Percentiles rank a stretch among this genome's conserved stretches.
phyloP scores from a whole-genome alignment of 2,797 vertebrate species.

The Sebastiscus tertius region DNA sequence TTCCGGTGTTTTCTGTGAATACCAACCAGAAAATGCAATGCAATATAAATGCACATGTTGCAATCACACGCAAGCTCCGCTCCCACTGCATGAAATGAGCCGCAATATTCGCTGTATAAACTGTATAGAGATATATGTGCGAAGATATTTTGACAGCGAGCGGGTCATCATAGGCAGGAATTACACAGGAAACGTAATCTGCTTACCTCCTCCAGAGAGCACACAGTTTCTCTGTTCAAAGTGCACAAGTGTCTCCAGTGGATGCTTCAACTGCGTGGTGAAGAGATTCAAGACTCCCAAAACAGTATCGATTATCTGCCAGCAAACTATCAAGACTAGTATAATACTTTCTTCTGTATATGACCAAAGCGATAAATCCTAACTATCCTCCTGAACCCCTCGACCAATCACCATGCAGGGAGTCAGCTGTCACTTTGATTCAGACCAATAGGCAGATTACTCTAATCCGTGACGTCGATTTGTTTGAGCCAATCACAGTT shows the following conservation, averaged over 20 bases:
- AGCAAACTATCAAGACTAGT: neutral
- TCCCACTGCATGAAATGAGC: neutral
- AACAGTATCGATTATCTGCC: neutral
- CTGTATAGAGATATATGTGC: neutral
- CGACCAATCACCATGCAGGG: slow-evolving; percentile 54
- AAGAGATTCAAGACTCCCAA: neutral
- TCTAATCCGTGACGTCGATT: slow-evolving; percentile 62
- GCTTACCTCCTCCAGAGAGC: slow-evolving; percentile 73
- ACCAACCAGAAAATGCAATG: neutral
- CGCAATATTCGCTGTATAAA: neutral
- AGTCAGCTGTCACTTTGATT: slow-evolving; percentile 47
- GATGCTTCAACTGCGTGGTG: neutral
- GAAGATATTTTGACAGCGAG: slow-evolving; percentile 3
- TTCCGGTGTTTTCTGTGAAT: slow-evolving; percentile 14
- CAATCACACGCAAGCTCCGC: neutral
- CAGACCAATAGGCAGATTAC: slow-evolving; percentile 69
- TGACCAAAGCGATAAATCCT: slow-evolving; percentile 42
- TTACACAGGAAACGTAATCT: slow-evolving; percentile 73
- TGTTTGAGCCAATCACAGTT: slow-evolving; percentile 61
- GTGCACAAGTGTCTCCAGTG: neutral
- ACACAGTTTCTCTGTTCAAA: neutral
- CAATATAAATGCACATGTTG: neutral
- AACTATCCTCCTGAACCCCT: neutral
- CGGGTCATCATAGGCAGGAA: slow-evolving; percentile 42
- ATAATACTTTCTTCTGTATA: slow-evolving; percentile 12